Percentiles rank a stretch among this genome's conserved stretches.
phyloP scores from a whole-genome alignment of 2,888 invertebrate species.

The Pristionchus fissidentatus region DNA sequence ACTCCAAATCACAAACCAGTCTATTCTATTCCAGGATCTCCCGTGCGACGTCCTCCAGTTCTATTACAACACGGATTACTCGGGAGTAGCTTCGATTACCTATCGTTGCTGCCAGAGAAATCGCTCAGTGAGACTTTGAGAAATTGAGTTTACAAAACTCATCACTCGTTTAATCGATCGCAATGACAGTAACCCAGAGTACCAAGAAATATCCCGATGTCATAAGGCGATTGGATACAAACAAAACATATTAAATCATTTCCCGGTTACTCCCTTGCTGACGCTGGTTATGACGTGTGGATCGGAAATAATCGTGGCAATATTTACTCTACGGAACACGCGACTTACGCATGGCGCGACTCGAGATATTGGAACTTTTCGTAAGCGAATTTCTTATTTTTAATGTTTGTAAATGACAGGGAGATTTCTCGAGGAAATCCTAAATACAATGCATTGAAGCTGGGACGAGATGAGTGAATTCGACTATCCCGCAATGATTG shows the following conservation, averaged over 20 bases:
- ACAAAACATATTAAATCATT: too few species aligned
- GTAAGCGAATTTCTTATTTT: neutral
- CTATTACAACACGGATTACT: neutral
- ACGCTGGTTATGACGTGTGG: constrained; percentile 3
- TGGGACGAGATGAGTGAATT: constrained; percentile 10
- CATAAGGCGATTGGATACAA: too few species aligned
- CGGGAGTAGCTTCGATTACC: neutral
- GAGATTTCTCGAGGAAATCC: too few species aligned
- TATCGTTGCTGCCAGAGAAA: neutral
- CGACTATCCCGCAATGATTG: neutral
- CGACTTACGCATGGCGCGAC: neutral
- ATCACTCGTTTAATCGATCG: too few species aligned
- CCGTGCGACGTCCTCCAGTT: neutral
- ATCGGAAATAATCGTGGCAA: neutral
- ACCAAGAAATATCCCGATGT: too few species aligned
- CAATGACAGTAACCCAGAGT: too few species aligned
- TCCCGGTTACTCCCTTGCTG: neutral
- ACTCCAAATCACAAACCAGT: too few species aligned
- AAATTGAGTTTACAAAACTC: too few species aligned
- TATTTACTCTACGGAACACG: neutral
- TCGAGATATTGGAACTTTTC: neutral
- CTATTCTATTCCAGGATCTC: too few species aligned
- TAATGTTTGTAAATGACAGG: too few species aligned
- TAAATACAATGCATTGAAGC: neutral
- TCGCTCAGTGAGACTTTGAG: neutral